Evolutionary conservation across 2,888 invertebrate species (phyloP).

Genomic region (Eustalomyia histrio): DNA sequence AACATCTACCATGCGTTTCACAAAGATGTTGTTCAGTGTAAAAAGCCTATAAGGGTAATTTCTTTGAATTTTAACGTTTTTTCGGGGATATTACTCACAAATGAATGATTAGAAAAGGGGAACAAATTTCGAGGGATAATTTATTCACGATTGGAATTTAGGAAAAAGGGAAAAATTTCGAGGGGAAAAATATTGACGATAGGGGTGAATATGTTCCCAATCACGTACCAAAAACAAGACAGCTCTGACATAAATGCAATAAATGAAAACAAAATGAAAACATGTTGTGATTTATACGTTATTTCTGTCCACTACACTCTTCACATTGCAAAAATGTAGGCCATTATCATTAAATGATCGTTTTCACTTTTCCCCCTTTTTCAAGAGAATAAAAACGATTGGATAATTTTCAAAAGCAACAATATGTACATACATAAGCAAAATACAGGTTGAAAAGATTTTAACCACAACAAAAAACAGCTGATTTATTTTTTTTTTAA

Average conservation of each 20-base stretch:
- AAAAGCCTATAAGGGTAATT: too few relatives aligned
- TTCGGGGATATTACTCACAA: too few relatives aligned
- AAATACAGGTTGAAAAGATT: background rate
- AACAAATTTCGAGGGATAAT: too few relatives aligned
- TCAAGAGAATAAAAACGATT: background rate
- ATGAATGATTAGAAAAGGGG: too few relatives aligned
- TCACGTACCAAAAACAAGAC: conserved; percentile 2
- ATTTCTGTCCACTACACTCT: conserved; percentile 3
- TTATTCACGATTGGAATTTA: too few relatives aligned
- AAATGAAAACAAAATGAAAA: conserved; percentile 4
- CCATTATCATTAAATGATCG: conserved; percentile 32
- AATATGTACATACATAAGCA: background rate
- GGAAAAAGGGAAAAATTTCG: too few relatives aligned
- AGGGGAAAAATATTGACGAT: too few relatives aligned
- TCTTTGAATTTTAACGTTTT: too few relatives aligned
- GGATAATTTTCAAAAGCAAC: background rate
- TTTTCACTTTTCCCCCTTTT: background rate
- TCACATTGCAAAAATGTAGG: conserved; percentile 33
- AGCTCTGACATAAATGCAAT: conserved; percentile 12
- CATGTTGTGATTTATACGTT: conserved; percentile 2
- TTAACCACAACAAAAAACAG: background rate
- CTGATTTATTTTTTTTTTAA: conserved; percentile 6
- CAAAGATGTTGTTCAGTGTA: too few relatives aligned
- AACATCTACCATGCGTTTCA: too few relatives aligned
- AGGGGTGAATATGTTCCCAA: too few relatives aligned